Percentiles rank a stretch among this genome's conserved stretches.
These are phyloP conservation scores for Polietes domitor DNA, from an alignment of 2,888 invertebrate species.

Conservation along the genomic window DNA sequence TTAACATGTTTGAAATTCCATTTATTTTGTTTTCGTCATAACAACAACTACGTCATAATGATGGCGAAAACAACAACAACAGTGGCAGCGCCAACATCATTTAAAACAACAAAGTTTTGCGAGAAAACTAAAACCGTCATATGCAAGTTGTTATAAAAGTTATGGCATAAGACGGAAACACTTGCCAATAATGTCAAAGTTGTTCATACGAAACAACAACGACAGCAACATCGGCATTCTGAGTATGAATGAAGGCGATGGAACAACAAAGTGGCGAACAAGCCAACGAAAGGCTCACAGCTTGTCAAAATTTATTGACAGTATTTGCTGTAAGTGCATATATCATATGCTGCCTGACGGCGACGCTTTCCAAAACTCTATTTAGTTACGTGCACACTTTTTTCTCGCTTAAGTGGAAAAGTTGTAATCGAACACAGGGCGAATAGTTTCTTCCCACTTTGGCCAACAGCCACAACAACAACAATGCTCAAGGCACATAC, in stretches of 20 bases:
- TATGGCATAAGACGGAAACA: conserved; percentile 57
- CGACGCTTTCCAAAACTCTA: conserved; percentile 10
- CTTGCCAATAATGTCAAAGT: conserved; percentile 61
- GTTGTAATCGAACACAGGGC: background rate
- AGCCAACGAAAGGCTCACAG: conserved; percentile 56
- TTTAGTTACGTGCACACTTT: background rate
- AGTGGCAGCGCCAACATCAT: background rate
- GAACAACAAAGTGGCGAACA: background rate
- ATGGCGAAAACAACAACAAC: background rate
- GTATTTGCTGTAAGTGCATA: conserved; percentile 64
- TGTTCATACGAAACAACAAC: conserved; percentile 27
- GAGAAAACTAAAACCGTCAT: conserved; percentile 26
- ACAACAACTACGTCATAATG: background rate
- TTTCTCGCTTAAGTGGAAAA: conserved; percentile 22
- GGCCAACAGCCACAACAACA: background rate
- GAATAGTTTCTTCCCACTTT: background rate
- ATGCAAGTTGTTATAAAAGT: conserved; percentile 47
- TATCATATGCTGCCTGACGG: conserved; percentile 10
- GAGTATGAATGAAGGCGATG: background rate
- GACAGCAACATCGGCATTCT: conserved; percentile 3
- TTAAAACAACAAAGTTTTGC: background rate
- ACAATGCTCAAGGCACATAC: background rate
- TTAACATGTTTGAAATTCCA: conserved; percentile 31
- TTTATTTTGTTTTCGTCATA: background rate
- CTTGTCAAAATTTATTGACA: conserved; percentile 71